Evolutionary conservation across 1,140 invertebrate genomes (phyloP), one percentile per base, ranked within the genome.

Genomic region (Drosophila dunni): DNA sequence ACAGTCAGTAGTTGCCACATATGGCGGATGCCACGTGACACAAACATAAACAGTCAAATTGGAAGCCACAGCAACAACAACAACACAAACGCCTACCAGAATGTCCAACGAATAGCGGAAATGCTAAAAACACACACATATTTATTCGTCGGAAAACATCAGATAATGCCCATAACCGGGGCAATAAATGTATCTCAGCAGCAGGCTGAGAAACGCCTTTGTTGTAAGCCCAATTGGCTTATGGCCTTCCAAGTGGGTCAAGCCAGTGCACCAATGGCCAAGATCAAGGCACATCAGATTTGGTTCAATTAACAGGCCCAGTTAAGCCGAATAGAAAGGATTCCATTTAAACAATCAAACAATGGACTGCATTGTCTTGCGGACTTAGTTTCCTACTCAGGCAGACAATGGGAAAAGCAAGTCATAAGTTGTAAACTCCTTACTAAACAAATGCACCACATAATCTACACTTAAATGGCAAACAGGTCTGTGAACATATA

Each of bases 21-120:
- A 77, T 79, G 84, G 73, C 84, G 80, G 74, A 81, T 81, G 71
- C 84, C 84, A 89, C 84, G 84, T 89, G 84, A 89, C 85, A 89
- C 33, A 53, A 64, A 63, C 77, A 83, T 88, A 83, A 89, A 89
- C 84, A 85, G 62, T 78, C 73, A 68, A 73, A 73, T 70, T 72
- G 74, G 38, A 69, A 65, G 58, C 74, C 78, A 61, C 57, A 53
- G 20, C 40, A 42, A 58, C 40, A 11, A 20, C 17, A 20, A 20
- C 17, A 20, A 1, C 2, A 20, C 0, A 0, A 33, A 15, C 17
- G 17, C 51, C 51, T 29, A n/a, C 53, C 34, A 54, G 64, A 84
- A 81, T 83, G 80, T 81, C 84, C 89, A 81, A 89, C 68, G 73
- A 73, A 69, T 58, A 51, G 54, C 66, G 80, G 74, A 88, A 83